Conservation (phyloP, 1,140 invertebrate genomes). For the Drosophila sproati region DNA sequence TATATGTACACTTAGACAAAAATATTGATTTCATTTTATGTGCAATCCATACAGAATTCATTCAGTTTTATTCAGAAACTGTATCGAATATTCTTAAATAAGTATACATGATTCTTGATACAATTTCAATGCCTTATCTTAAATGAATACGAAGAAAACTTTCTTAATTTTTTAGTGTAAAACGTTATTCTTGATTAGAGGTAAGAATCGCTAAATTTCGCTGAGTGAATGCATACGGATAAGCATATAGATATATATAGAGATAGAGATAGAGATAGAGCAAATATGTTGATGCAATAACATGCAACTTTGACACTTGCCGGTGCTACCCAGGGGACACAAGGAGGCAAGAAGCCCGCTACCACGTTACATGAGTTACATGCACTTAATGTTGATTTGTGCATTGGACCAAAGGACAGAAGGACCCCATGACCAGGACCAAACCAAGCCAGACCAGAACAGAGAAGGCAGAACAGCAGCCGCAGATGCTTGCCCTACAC, state of each 20-base stretch:
- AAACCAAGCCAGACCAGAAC: constrained; percentile 26
- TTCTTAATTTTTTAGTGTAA: too few species aligned
- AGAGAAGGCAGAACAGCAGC: constrained; percentile 11
- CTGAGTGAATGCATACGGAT: not conserved
- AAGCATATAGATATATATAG: not conserved
- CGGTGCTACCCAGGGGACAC: constrained; percentile 17
- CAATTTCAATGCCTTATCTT: too few species aligned
- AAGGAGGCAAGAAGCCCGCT: not conserved
- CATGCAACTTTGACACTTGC: constrained; percentile 78
- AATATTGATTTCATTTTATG: too few species aligned
- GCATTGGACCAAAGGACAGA: constrained; percentile 42
- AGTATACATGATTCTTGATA: too few species aligned
- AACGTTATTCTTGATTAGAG: not conserved
- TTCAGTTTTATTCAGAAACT: too few species aligned
- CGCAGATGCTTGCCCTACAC: constrained; percentile 28
- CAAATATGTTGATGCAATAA: constrained; percentile 77
- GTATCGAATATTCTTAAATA: too few species aligned
- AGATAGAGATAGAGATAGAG: constrained; percentile 17
- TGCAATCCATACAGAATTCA: too few species aligned
- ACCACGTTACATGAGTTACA: constrained; percentile 54
- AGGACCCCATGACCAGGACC: constrained; percentile 46
- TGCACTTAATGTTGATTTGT: constrained; percentile 82
- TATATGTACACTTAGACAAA: too few species aligned
- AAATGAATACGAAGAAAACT: too few species aligned
- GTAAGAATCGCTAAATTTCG: not conserved